These are phyloP conservation scores for Dinocampus coccinellae DNA, from an alignment of 2,888 invertebrate species.

Conservation along the genomic window DNA sequence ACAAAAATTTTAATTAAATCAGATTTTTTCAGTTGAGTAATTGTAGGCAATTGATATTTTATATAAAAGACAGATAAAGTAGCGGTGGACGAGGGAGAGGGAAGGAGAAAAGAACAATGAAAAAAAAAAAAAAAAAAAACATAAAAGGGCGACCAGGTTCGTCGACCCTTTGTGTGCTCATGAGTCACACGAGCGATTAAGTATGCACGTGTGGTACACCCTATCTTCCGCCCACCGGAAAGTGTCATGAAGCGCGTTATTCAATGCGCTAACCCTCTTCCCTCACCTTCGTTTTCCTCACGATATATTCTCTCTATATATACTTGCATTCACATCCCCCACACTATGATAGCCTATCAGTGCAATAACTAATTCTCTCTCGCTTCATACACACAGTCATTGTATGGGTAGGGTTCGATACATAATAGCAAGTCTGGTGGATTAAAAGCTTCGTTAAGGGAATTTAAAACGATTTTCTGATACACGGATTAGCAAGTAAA, in stretches of 20 bases:
- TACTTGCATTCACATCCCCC: neutral
- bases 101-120: neutral
- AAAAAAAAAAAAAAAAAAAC: neutral
- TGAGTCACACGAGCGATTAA: constrained; percentile 55
- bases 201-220: constrained; percentile 54
- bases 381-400: neutral
- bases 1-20: too few relatives aligned
- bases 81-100: constrained; percentile 13
- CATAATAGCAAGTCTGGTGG: constrained; percentile 12
- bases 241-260: constrained; percentile 57
- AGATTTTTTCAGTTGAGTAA: neutral
- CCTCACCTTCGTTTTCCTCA: neutral
- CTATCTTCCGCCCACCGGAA: constrained; percentile 58
- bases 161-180: constrained; percentile 51
- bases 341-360: neutral
- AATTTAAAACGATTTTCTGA: constrained; percentile 19
- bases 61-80: too few relatives aligned
- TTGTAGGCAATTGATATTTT: constrained; percentile 31
- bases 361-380: constrained; percentile 13
- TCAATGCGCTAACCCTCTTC: constrained; percentile 38
- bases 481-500: constrained; percentile 2
- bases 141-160: constrained; percentile 47
- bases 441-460: constrained; percentile 28
- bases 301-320: neutral
- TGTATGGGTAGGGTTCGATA: constrained; percentile 5